These are phyloP conservation scores for Scrobipalpa costella DNA, from an alignment of 2,888 invertebrate species.

Conservation along the genomic window DNA sequence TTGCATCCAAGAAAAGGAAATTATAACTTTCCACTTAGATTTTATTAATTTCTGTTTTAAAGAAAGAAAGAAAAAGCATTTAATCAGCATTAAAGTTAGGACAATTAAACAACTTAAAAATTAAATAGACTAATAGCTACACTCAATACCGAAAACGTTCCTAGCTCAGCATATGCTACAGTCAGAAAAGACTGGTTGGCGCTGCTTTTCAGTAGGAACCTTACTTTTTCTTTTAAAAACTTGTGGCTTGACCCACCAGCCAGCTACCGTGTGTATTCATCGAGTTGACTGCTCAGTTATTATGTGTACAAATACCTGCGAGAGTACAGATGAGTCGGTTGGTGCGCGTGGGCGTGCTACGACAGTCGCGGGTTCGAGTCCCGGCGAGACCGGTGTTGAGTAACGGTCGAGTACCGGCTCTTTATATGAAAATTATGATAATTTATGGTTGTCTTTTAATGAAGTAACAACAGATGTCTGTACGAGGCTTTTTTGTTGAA, in stretches of 20 bases:
- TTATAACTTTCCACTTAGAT: too few relatives aligned
- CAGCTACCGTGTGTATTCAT: background rate
- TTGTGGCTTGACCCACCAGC: background rate
- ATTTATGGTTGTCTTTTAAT: conserved; percentile 8
- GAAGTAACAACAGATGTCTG: background rate
- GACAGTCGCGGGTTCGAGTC: conserved; percentile 8
- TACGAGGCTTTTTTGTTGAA: background rate
- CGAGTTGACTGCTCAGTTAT: conserved; percentile 4
- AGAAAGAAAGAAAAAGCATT: too few relatives aligned
- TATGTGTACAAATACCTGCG: background rate
- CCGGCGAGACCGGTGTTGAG: background rate
- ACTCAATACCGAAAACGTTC: too few relatives aligned
- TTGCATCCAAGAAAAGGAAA: too few relatives aligned
- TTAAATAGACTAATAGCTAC: too few relatives aligned
- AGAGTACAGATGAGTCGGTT: background rate
- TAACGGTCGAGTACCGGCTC: background rate
- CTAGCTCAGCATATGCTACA: too few relatives aligned
- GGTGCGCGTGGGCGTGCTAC: background rate
- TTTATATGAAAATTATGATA: conserved; percentile 14
- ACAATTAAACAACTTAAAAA: too few relatives aligned
- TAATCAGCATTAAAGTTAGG: too few relatives aligned
- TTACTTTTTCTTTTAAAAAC: background rate
- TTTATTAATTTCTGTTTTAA: too few relatives aligned
- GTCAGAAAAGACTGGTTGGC: too few relatives aligned
- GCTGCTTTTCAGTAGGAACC: too few relatives aligned